Evolutionary conservation across 2,888 invertebrate genomes (phyloP).

Genomic region (Drosophila lacicola): DNA sequence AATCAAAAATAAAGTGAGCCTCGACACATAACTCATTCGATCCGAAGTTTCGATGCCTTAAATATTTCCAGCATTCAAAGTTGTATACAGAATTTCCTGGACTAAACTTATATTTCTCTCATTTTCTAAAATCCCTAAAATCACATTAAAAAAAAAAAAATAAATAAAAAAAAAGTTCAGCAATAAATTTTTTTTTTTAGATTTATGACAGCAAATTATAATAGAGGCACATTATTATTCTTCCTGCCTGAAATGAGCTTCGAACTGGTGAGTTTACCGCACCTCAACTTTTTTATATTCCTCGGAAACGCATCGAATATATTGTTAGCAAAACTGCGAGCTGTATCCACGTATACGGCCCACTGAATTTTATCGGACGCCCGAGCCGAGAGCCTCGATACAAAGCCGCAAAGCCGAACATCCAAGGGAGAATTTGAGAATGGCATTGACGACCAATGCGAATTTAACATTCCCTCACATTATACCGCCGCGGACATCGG

Average conservation of each 20-base stretch:
- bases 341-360: constrained; percentile 29
- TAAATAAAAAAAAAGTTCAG: neutral
- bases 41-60: neutral
- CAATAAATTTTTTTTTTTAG: too few relatives aligned
- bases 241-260: neutral
- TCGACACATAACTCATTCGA: neutral
- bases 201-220: neutral
- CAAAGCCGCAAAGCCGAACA: constrained; percentile 48
- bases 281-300: neutral
- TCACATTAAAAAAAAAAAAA: neutral
- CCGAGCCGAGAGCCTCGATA: constrained; percentile 15
- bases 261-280: neutral
- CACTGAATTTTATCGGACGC: constrained; percentile 33
- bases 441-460: neutral
- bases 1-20: neutral
- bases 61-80: accelerated
- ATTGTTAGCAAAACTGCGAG: constrained; percentile 5
- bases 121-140: neutral
- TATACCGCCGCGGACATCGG: constrained; percentile 5
- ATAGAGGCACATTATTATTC: neutral
- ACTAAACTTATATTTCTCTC: neutral
- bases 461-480: neutral
- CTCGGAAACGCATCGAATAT: neutral
- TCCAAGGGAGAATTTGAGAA: constrained; percentile 9
- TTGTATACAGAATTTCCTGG: neutral